A percentile compares a stretch with the other conserved stretches of the same genome.
These are phyloP conservation scores for Arvicanthis niloticus DNA, from an alignment of 2,113 vertebrate species.

Conservation along the genomic window DNA sequence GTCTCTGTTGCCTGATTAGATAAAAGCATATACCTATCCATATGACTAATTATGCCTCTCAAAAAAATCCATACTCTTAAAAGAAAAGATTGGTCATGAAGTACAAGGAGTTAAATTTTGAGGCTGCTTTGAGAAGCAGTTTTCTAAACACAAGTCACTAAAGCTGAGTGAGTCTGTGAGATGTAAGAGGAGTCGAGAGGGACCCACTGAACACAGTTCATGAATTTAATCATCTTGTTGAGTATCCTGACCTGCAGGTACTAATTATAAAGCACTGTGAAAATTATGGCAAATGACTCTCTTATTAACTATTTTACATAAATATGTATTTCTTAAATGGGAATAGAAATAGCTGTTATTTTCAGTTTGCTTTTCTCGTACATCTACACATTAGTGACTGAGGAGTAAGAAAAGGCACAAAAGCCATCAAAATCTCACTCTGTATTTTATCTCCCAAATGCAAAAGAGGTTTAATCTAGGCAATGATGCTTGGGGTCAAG, in stretches of 20 bases:
- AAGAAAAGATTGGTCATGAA: background rate
- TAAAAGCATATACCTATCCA: background rate
- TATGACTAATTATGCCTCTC: background rate
- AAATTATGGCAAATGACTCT: slow-evolving; percentile 6
- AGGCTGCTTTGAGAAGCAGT: background rate
- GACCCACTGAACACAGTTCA: background rate
- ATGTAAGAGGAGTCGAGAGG: background rate
- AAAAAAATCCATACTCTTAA: background rate
- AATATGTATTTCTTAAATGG: background rate
- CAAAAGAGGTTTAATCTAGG: background rate
- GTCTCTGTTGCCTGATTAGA: background rate
- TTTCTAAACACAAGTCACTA: background rate
- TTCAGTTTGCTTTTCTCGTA: slow-evolving; percentile 22
- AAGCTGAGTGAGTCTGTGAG: background rate
- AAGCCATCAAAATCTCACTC: background rate
- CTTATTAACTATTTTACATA: slow-evolving; percentile 17
- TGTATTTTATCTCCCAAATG: background rate
- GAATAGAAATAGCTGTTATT: slow-evolving; percentile 8
- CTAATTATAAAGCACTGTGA: slow-evolving; percentile 43
- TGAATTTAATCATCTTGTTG: slow-evolving; percentile 5
- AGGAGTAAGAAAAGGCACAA: background rate
- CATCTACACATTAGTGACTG: background rate
- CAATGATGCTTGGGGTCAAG: background rate
- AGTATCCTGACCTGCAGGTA: background rate
- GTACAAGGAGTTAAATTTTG: slow-evolving; percentile 16